Conservation (phyloP, 2,888 invertebrate genomes). For the Lasioglossum malachurum region DNA sequence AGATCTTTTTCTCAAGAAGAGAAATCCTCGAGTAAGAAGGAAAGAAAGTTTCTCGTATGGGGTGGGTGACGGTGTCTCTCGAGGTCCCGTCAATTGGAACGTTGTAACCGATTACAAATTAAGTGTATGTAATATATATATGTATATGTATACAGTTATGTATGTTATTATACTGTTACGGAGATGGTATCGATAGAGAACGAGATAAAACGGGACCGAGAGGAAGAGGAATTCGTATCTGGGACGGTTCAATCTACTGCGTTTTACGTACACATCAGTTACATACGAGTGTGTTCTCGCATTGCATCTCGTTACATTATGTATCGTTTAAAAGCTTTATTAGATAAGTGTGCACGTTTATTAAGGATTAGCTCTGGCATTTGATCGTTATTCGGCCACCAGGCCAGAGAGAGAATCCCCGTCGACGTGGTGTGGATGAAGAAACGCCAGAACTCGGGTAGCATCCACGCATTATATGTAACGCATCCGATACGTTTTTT, state of each 20-base stretch:
- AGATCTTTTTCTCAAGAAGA: neutral
- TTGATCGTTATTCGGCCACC: slow-evolving; percentile 41
- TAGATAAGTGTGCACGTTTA: slow-evolving; percentile 71
- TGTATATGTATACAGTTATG: neutral
- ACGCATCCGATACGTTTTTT: slow-evolving; percentile 61
- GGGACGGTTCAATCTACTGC: slow-evolving; percentile 45
- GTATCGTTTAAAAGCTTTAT: slow-evolving; percentile 69
- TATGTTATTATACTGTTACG: neutral
- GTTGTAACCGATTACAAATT: slow-evolving; percentile 12
- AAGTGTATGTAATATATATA: slow-evolving; percentile 5
- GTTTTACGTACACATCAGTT: slow-evolving; percentile 51
- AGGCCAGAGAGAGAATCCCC: slow-evolving; percentile 3
- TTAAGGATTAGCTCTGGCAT: slow-evolving; percentile 59
- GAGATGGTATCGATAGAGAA: slow-evolving; percentile 24
- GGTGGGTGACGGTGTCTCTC: neutral
- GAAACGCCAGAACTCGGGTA: slow-evolving; percentile 25
- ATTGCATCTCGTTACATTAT: slow-evolving; percentile 61
- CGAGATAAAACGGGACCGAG: neutral
- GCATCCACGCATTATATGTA: slow-evolving; percentile 30
- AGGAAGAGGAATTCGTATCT: slow-evolving; percentile 14
- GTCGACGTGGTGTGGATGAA: neutral
- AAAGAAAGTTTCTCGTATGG: neutral
- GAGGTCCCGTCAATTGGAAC: neutral
- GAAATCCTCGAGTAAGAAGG: neutral
- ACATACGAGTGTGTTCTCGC: slow-evolving; percentile 64